Conservation (phyloP, 2,888 invertebrate species). For the Coecobrya sp. region DNA sequence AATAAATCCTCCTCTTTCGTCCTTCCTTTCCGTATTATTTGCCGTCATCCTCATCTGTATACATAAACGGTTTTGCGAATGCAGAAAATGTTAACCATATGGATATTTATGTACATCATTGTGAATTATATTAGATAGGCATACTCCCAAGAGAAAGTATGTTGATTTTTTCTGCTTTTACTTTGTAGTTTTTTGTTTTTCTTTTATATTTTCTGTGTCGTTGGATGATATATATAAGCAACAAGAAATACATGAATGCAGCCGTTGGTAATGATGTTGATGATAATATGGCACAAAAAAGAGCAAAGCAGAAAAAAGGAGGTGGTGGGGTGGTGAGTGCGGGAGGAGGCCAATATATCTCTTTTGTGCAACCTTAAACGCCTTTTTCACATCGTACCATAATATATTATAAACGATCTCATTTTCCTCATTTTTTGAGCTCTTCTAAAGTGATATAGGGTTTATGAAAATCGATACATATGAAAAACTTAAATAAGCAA, state of each 20-base stretch:
- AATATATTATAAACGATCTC: constrained; percentile 27
- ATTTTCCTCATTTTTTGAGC: neutral
- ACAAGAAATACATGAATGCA: neutral
- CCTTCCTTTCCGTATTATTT: constrained; percentile 23
- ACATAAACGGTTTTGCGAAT: neutral
- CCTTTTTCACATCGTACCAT: constrained; percentile 68
- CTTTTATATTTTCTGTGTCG: constrained; percentile 34
- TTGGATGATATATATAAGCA: constrained; percentile 4
- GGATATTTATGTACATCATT: neutral
- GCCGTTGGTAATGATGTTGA: constrained; percentile 11
- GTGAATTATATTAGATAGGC: neutral
- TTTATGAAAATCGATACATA: neutral
- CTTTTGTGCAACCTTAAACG: constrained; percentile 54
- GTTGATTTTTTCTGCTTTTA: constrained; percentile 1
- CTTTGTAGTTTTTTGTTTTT: constrained; percentile 47
- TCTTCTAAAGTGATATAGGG: neutral
- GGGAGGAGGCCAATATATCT: constrained; percentile 78
- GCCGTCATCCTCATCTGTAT: constrained; percentile 26
- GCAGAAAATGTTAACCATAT: constrained; percentile 7
- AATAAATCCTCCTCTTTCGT: constrained; percentile 75
- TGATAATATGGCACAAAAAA: constrained; percentile 32
- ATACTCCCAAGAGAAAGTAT: constrained; percentile 15
- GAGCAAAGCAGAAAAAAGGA: constrained; percentile 48
- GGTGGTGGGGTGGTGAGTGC: constrained; percentile 41
- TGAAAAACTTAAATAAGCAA: neutral